Evolutionary conservation across 2,888 invertebrate genomes (phyloP).

Genomic region (Trissolcus brochymenae): DNA sequence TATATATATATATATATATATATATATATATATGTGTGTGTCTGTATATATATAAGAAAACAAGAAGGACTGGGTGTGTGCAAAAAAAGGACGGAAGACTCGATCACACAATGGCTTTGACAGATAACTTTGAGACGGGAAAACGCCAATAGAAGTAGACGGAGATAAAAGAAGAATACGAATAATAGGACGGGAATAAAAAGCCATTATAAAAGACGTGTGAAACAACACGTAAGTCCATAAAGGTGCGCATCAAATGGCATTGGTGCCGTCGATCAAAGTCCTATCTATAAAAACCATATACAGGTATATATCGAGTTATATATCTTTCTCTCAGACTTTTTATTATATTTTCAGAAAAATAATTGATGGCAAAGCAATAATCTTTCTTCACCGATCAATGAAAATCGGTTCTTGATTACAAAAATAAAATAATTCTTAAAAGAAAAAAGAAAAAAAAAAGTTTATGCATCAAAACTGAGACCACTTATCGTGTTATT

Average conservation of each 20-base stretch:
- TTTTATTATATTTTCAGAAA: no score
- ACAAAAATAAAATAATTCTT: no score
- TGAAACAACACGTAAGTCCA: constrained; percentile 19
- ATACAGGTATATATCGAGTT: no score
- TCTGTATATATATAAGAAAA: background rate
- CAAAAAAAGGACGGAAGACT: constrained; percentile 7
- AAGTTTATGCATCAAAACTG: no score
- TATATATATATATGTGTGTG: constrained; percentile 5
- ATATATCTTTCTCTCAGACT: no score
- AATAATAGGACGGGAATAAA: constrained; percentile 31
- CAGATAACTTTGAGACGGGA: constrained; percentile 36
- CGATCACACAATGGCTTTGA: constrained; percentile 23
- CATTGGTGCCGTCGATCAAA: constrained; percentile 3
- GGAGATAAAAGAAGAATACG: constrained; percentile 33
- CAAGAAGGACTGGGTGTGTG: background rate
- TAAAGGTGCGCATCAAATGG: constrained; percentile 14
- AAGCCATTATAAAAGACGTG: constrained; percentile 15
- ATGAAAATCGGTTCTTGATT: no score
- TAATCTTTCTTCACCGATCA: no score
- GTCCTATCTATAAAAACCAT: background rate
- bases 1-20: no score
- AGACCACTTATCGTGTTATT: no score
- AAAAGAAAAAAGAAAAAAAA: no score
- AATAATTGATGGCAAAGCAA: no score
- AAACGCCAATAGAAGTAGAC: constrained; percentile 20